Evolutionary conservation across 2,888 invertebrate species (phyloP).

Genomic region (Parapristionchus giblindavisi): DNA sequence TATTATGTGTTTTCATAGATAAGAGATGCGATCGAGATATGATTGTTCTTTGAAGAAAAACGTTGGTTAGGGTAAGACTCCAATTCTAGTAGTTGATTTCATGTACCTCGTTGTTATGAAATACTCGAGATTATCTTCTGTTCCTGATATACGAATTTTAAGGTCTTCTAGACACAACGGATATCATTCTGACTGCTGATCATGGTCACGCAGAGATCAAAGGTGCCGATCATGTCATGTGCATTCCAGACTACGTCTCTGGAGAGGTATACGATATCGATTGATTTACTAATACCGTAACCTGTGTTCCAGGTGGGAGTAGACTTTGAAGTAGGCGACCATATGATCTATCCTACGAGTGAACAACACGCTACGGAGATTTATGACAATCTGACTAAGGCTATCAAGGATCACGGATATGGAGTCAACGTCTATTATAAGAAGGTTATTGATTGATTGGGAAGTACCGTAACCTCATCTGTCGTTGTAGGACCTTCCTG

Average conservation of each 20-base stretch:
- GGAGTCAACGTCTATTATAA: slow-evolving; percentile 52
- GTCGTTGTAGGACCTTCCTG: slow-evolving; percentile 74
- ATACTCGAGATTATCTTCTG: neutral
- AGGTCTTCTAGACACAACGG: slow-evolving; percentile 65
- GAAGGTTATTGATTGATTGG: slow-evolving; percentile 33
- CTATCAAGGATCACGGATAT: slow-evolving; percentile 43
- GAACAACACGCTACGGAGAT: slow-evolving; percentile 41
- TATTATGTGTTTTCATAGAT: too few relatives aligned
- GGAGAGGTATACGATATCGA: slow-evolving; percentile 36
- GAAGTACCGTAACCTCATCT: neutral
- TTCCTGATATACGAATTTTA: slow-evolving; percentile 51
- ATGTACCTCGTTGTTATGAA: neutral
- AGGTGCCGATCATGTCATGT: slow-evolving; percentile 49
- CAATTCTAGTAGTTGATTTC: too few relatives aligned
- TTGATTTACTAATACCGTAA: neutral
- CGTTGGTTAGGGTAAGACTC: neutral
- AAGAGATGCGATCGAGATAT: too few relatives aligned
- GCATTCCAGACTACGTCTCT: slow-evolving; percentile 49
- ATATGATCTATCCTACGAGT: slow-evolving; percentile 60
- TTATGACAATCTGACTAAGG: slow-evolving; percentile 48
- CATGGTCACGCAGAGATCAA: slow-evolving; percentile 70
- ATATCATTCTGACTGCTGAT: slow-evolving; percentile 72
- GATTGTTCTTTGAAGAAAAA: too few relatives aligned
- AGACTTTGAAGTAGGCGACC: slow-evolving; percentile 52
- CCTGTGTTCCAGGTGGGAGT: slow-evolving; percentile 2